phyloP scores from a whole-genome alignment of 2,113 vertebrate species.

The Chrysochloris asiatica region DNA sequence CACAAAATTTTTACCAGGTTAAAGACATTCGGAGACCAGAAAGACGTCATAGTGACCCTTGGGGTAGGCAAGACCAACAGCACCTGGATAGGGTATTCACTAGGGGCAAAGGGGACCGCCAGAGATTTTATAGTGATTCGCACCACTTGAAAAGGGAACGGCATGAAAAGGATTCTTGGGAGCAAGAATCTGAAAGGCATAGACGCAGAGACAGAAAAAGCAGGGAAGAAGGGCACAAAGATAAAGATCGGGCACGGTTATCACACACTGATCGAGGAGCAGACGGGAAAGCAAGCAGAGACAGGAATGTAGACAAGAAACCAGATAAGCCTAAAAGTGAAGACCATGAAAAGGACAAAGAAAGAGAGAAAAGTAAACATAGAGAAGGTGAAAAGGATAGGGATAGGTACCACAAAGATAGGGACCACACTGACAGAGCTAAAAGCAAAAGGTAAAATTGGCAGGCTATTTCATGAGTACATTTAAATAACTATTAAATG shows the following conservation, averaged over 20 bases:
- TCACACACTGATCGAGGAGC: constrained; percentile 82
- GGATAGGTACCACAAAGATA: constrained; percentile 89
- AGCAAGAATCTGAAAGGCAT: constrained; percentile 87
- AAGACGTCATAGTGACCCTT: constrained; percentile 91
- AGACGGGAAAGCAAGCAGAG: constrained; percentile 84
- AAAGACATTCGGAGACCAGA: constrained; percentile 89
- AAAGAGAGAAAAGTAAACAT: constrained; percentile 86
- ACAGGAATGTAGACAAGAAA: constrained; percentile 87
- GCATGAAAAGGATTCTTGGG: constrained; percentile 90
- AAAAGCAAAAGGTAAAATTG: constrained; percentile 88
- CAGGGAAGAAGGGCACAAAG: constrained; percentile 87
- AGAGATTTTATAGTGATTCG: constrained; percentile 90
- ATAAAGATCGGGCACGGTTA: constrained; percentile 85
- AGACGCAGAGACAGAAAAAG: constrained; percentile 86
- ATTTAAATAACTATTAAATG: constrained; percentile 77
- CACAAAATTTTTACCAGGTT: constrained; percentile 85
- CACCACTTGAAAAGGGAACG: constrained; percentile 92
- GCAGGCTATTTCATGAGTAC: constrained; percentile 75
- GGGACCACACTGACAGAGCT: constrained; percentile 90
- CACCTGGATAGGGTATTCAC: constrained; percentile 85
- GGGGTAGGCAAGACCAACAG: constrained; percentile 90
- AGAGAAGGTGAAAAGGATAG: constrained; percentile 87
- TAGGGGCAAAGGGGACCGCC: constrained; percentile 89
- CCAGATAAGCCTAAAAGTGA: constrained; percentile 90
- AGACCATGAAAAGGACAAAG: constrained; percentile 89